Evolutionary conservation across 2,888 invertebrate genomes (phyloP).

Genomic region (Frankliniella fusca): DNA sequence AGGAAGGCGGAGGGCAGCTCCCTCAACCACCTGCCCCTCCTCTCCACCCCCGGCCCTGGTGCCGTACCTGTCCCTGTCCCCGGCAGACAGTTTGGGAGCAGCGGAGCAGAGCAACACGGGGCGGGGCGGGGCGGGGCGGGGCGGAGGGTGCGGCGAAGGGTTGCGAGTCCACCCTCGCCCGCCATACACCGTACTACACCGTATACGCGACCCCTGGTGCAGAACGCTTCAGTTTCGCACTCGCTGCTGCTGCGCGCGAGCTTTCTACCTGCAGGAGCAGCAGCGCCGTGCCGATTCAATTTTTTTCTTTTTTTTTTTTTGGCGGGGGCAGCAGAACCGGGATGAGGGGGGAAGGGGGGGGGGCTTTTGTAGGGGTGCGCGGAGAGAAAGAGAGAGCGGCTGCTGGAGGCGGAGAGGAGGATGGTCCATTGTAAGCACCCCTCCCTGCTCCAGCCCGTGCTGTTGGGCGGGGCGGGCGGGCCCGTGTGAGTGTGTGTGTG

Average conservation of each 20-base stretch:
- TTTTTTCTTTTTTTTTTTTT: too few relatives aligned
- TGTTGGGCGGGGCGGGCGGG: not conserved
- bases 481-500: too few relatives aligned
- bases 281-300: not conserved
- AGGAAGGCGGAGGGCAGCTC: not conserved
- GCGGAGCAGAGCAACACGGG: too few relatives aligned
- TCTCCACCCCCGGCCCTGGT: not conserved
- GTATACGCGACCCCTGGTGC: too few relatives aligned
- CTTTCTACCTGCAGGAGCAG: not conserved
- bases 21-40: not conserved
- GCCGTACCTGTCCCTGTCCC: slow-evolving; percentile 6
- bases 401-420: not conserved
- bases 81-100: not conserved
- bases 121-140: too few relatives aligned
- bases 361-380: not conserved
- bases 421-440: not conserved
- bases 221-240: too few relatives aligned
- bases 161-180: not conserved
- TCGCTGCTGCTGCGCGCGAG: not conserved
- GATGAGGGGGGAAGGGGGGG: not conserved
- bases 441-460: not conserved
- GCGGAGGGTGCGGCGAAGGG: too few relatives aligned
- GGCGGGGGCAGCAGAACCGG: too few relatives aligned
- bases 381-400: not conserved
- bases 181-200: not conserved